Base-by-base conservation (phyloP, 2,113 vertebrate genomes). In the Cranoglanis bouderius region DNA sequence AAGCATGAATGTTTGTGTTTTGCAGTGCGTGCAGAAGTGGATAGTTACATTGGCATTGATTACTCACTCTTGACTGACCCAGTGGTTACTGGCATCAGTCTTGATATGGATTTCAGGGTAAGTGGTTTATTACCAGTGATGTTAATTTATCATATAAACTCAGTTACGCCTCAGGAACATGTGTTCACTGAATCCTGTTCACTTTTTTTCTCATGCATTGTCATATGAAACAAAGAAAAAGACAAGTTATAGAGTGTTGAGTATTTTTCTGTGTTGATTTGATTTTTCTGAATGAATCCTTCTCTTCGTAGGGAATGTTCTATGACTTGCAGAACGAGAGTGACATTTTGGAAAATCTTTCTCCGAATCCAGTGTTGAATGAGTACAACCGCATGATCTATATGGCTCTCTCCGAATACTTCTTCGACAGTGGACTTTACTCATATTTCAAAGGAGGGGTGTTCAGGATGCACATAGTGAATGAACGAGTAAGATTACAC, bases 41-140 rank as follows among this genome's bases (percentile, higher is more conserved):
- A 99, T 43, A 55, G 94, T 0, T 95, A 95, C 1, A 92, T 99
- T 0, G 98, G 98, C 63, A 99, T 99, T 0, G 98, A 99, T 93
- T 99, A 99, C 90, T 97, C 98, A n/a, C 96, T 99, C 29, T 93
- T 98, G 10, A 94, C 91, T 53, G 96, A 99, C 85, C 98, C 98
- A 0, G 86, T 93, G 0, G 93, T 98, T 90, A 96, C 97, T 0
- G 55, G 89, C 0, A 94, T 91, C 70, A 96, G 95, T 85, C 95
- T 99, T 0, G 97, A 99, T 92, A 96, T 99, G 89, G 94, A 98
- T 87, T 99, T 99, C 93, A 97, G 95, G 97, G 98, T 98, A 88
- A 95, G 94, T 59, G 26, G 24, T 6, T 43, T 65, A 57, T 49
- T 86, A 9, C 13, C n/a, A 57, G 6, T 26, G 26, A 57, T 38